These are phyloP conservation scores for Trididemnum nubilum DNA, from an alignment of 23 tunicate species.

Conservation along the genomic window DNA sequence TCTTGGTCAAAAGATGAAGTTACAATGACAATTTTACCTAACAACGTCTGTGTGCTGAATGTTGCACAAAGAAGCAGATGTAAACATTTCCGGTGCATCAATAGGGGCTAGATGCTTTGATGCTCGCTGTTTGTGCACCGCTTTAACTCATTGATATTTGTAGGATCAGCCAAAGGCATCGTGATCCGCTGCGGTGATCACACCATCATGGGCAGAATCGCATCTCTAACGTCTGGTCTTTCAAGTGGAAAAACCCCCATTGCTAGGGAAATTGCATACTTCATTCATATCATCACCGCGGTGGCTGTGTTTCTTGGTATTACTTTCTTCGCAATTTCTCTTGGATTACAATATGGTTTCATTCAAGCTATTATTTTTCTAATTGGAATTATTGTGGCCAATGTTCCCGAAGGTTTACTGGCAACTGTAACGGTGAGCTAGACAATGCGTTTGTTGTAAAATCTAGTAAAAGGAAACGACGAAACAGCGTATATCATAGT, in stretches of 20 bases:
- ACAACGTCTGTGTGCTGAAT: too few species aligned
- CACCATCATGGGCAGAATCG: slow-evolving; percentile 77
- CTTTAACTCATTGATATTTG: too few species aligned
- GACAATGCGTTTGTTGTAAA: too few species aligned
- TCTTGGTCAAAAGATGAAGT: too few species aligned
- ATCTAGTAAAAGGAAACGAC: too few species aligned
- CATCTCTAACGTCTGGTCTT: slow-evolving; percentile 50
- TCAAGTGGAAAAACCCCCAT: slow-evolving; percentile 42
- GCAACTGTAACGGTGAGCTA: slow-evolving; percentile 78
- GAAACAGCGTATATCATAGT: too few species aligned
- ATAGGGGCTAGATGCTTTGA: too few species aligned
- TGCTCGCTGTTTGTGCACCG: too few species aligned
- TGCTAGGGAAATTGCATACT: slow-evolving; percentile 56
- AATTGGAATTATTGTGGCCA: slow-evolving; percentile 81
- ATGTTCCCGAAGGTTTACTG: slow-evolving; percentile 87
- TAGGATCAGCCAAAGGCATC: slow-evolving; percentile 47
- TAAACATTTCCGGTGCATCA: too few species aligned
- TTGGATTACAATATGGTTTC: slow-evolving; percentile 35
- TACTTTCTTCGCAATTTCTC: slow-evolving; percentile 42
- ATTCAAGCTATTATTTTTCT: slow-evolving; percentile 49
- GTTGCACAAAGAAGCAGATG: too few species aligned
- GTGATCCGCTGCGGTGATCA: slow-evolving; percentile 52
- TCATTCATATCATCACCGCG: slow-evolving; percentile 66
- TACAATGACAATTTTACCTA: too few species aligned
- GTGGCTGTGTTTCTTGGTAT: slow-evolving; percentile 77